Evolutionary conservation across 2,113 vertebrate genomes (phyloP), one percentile per base, ranked within the genome.

Genomic region (Vulpes vulpes): DNA sequence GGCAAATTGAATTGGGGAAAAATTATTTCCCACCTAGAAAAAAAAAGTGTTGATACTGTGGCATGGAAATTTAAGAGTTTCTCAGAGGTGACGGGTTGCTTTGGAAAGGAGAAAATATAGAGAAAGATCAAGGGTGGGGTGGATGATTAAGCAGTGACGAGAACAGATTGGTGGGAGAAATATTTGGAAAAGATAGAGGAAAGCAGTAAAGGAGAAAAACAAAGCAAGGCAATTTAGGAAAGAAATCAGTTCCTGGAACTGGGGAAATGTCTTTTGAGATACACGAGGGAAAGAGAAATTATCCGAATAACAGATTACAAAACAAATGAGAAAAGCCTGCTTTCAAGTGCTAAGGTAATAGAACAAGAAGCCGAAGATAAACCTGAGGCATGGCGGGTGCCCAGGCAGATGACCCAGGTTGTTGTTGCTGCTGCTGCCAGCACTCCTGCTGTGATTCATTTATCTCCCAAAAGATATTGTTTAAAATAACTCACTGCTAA

Each of bases 301-400:
- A 88, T 38, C 62, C 4, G 23, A 95, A 85, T 35, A 87, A 81
- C 53, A 95, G 92, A 85, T 94, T 84, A 64, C 76, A 92, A 90
- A 71, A 55, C 87, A 84, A 92, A 92, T 64, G 74, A 92, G 76
- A 57, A 94, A 49, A 38, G 27, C 8, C 53, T 84, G 30, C 53
- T 73, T 74, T 49, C 1, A 1, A 62, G 32, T 0, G 0, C 2
- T 11, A 55, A 49, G 62, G n/a, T 78, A 78, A 73, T 43, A 8
- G 74, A 27, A 38, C 51, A 65, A 57, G 30, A 8, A 32, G 14
- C 49, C 57, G 35, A n/a, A 57, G 64, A 62, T 27, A 51, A 89
- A 74, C 20, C 7, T 76, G 53, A 71, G 57, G 20, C 35, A 64
- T 2, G 27, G 53, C 6, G 8, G 0, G 5, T 11, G 11, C 30